Conservation (phyloP, 2,797 vertebrate species). For the Siniperca scherzeri region DNA sequence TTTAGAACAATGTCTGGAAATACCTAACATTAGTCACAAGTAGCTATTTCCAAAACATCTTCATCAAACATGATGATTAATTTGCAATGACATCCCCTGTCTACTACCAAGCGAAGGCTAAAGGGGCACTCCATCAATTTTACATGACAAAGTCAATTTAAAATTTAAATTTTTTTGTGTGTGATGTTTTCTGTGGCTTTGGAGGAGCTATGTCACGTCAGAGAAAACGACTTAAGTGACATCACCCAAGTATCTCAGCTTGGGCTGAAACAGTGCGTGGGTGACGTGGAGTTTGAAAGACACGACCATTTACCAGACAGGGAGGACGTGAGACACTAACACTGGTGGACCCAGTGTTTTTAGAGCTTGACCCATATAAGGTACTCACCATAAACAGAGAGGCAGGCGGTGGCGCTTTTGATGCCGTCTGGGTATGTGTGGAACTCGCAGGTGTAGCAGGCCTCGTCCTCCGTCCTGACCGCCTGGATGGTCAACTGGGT, state of each 20-base stretch:
- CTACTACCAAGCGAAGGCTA: not conserved
- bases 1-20: conserved; percentile 6
- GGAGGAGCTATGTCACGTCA: no score
- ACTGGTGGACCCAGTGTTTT: not conserved
- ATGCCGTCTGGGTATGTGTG: conserved; percentile 82
- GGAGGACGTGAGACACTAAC: not conserved
- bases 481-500: conserved; percentile 74
- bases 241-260: no score
- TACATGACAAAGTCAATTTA: not conserved
- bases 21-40: not conserved
- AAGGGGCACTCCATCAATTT: not conserved
- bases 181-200: not conserved
- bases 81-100: not conserved
- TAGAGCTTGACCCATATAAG: not conserved
- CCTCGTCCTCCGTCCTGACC: conserved; percentile 83
- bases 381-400: conserved; percentile 77
- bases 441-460: conserved; percentile 87
- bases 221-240: no score
- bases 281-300: not conserved
- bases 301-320: not conserved
- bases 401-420: conserved; percentile 74
- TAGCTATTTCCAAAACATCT: not conserved
- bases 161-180: not conserved
- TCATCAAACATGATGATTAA: not conserved
- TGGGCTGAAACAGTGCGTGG: no score